These are phyloP conservation scores for Augiades crinisus DNA, from an alignment of 2,888 invertebrate species.

Conservation along the genomic window DNA sequence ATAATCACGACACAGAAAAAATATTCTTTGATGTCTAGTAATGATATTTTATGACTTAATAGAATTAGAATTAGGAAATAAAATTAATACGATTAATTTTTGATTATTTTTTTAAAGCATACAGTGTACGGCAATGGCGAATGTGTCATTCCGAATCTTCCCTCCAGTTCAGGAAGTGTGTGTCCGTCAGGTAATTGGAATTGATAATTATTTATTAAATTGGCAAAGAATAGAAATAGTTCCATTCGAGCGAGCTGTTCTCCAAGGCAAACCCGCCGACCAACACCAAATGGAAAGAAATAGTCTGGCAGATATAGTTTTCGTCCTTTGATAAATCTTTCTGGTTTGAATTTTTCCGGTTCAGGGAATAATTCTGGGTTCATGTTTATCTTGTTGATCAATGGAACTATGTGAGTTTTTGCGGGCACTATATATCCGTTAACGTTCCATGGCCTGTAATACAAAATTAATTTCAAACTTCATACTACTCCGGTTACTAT, in stretches of 20 bases:
- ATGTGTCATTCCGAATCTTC: slow-evolving; percentile 87
- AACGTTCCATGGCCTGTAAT: slow-evolving; percentile 85
- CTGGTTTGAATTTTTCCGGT: slow-evolving; percentile 89
- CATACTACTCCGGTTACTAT: too few relatives aligned
- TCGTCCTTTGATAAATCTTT: slow-evolving; percentile 86
- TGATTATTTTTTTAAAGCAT: slow-evolving; percentile 28
- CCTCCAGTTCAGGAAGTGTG: slow-evolving; percentile 86
- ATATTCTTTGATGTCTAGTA: not conserved
- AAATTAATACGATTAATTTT: not conserved
- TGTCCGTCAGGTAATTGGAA: slow-evolving; percentile 85
- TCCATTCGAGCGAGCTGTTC: slow-evolving; percentile 91
- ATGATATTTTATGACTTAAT: too few relatives aligned
- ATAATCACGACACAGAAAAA: not conserved
- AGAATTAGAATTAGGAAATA: too few relatives aligned
- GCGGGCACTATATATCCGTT: slow-evolving; percentile 88
- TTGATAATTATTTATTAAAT: slow-evolving; percentile 88
- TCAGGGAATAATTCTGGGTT: slow-evolving; percentile 89
- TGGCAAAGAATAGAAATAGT: slow-evolving; percentile 90
- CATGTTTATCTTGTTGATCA: slow-evolving; percentile 92
- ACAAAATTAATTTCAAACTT: slow-evolving; percentile 2
- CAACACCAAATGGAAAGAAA: slow-evolving; percentile 93
- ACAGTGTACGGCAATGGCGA: slow-evolving; percentile 79
- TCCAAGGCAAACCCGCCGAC: slow-evolving; percentile 92
- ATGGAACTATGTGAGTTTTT: slow-evolving; percentile 88
- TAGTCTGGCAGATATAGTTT: slow-evolving; percentile 87